A percentile compares a stretch with the other conserved stretches of the same genome.
phyloP scores from a whole-genome alignment of 2,113 vertebrate species.

The Tautogolabrus adspersus region DNA sequence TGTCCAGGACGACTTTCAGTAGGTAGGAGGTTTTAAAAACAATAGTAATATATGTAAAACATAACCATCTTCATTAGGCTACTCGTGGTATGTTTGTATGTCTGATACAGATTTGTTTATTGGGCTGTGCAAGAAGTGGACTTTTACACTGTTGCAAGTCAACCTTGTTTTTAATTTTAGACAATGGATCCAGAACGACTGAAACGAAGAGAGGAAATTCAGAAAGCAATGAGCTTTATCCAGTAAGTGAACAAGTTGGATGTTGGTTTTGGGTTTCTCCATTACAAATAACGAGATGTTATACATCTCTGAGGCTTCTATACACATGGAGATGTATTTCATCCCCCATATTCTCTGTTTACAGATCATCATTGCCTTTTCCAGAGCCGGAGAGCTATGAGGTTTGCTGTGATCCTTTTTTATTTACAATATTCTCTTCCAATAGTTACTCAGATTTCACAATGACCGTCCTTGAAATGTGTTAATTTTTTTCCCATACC shows the following conservation, averaged over 20 bases:
- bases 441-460: neutral
- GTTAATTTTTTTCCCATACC: neutral
- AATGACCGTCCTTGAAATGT: neutral
- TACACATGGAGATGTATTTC: neutral
- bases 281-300: neutral
- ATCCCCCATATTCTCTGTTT: conserved; percentile 22
- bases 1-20: neutral
- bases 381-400: conserved; percentile 94
- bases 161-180: conserved; percentile 47
- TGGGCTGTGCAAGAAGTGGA: neutral
- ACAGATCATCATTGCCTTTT: conserved; percentile 94
- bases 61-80: no score
- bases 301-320: neutral
- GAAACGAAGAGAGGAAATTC: conserved; percentile 96
- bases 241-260: conserved; percentile 86
- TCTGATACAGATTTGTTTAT: no score
- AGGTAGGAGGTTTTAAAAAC: no score
- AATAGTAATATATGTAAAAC: neutral
- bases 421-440: neutral
- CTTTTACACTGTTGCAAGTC: conserved; percentile 7
- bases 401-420: conserved; percentile 75
- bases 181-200: conserved; percentile 90
- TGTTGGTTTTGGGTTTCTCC: no score
- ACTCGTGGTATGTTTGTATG: neutral
- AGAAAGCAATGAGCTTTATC: conserved; percentile 97